Evolutionary conservation across 2,888 invertebrate genomes (phyloP).

Genomic region (Heliconius ethilla): DNA sequence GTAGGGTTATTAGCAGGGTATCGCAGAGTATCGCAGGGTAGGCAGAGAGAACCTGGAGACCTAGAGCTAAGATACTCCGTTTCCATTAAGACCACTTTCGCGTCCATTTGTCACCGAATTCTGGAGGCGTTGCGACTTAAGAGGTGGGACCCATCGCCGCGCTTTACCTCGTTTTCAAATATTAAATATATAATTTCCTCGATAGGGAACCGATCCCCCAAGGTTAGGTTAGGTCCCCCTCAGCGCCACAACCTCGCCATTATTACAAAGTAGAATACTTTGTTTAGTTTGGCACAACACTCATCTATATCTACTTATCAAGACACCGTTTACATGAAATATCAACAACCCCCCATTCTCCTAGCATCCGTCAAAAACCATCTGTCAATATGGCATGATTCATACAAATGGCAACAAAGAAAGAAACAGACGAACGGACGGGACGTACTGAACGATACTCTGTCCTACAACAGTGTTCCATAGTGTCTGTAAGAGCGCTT

Average conservation of each 20-base stretch:
- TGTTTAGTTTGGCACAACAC: not conserved
- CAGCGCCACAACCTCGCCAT: too few species aligned
- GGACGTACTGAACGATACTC: conserved; percentile 69
- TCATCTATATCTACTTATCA: not conserved
- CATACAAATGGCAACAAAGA: conserved; percentile 72
- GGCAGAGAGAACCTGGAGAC: not conserved
- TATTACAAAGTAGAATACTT: too few species aligned
- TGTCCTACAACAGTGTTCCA: conserved; percentile 78
- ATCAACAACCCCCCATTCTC: conserved; percentile 35
- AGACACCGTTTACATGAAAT: not conserved
- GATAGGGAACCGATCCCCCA: not conserved
- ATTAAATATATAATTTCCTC: not conserved
- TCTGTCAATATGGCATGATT: conserved; percentile 71
- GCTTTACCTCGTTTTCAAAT: not conserved
- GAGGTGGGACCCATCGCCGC: not conserved
- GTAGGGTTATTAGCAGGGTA: not conserved
- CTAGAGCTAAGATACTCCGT: not conserved
- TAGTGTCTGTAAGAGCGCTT: conserved; percentile 74
- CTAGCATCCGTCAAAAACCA: conserved; percentile 55
- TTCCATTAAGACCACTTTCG: not conserved
- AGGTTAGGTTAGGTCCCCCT: too few species aligned
- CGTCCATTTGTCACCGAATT: not conserved
- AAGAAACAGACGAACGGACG: conserved; percentile 66
- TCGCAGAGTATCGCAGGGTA: not conserved
- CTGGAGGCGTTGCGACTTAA: not conserved